Evolutionary conservation across 2,888 invertebrate species (phyloP).

Genomic region (Ferdinandea cuprea): DNA sequence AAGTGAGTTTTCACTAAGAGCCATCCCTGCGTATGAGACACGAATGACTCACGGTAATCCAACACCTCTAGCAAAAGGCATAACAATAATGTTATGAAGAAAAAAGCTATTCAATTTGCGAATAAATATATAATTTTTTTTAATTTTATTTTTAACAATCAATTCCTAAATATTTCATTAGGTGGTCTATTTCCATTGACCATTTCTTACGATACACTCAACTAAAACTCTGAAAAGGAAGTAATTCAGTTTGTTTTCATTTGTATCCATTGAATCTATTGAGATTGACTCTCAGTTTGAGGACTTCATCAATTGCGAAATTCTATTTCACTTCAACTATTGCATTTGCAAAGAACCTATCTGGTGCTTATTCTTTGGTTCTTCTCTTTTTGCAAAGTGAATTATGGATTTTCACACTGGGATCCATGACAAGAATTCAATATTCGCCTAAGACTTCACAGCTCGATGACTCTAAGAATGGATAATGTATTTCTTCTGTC

Average conservation of each 20-base stretch:
- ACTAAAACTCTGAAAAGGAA: background rate
- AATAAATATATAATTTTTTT: no score
- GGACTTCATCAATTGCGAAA: constrained; percentile 4
- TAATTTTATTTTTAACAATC: no score
- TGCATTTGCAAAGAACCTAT: constrained; percentile 9
- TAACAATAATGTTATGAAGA: no score
- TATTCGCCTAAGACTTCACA: constrained; percentile 66
- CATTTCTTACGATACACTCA: background rate
- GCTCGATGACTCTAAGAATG: constrained; percentile 69
- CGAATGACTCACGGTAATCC: no score
- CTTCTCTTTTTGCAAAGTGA: constrained; percentile 3
- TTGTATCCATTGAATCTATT: background rate
- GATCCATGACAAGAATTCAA: constrained; percentile 55
- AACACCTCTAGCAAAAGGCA: no score
- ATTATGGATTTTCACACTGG: constrained; percentile 56
- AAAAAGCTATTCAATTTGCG: no score
- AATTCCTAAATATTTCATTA: no score
- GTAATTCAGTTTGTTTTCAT: background rate
- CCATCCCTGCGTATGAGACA: no score
- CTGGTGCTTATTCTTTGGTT: background rate
- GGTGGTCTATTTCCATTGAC: no score
- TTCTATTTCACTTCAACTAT: background rate
- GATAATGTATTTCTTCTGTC: constrained; percentile 63
- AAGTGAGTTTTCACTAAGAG: no score
- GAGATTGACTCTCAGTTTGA: background rate